These are phyloP conservation scores for Endomychus coccineus DNA, from an alignment of 2,888 invertebrate genomes.

Conservation along the genomic window DNA sequence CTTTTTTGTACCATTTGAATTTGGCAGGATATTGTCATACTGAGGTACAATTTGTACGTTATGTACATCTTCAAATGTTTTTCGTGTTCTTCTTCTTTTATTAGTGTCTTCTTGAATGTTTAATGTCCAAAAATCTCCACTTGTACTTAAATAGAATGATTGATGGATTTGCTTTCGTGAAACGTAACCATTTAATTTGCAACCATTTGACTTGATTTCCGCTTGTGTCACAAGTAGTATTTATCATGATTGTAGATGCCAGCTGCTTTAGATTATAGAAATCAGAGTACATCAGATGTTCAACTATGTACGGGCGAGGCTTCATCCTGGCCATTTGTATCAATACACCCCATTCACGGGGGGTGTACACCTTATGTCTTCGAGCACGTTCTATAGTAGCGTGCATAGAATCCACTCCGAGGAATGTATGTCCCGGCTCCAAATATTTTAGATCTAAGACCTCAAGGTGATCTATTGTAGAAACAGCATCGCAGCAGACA, in stretches of 20 bases:
- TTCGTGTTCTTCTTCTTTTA: too few species aligned
- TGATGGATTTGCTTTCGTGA: background rate
- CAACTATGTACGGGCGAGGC: background rate
- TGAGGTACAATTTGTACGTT: background rate
- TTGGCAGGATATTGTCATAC: background rate
- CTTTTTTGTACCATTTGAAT: background rate
- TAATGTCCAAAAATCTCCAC: too few species aligned
- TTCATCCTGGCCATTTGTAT: background rate
- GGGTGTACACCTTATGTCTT: constrained; percentile 15
- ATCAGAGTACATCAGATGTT: constrained; percentile 1
- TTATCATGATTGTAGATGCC: background rate
- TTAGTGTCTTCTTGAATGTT: too few species aligned
- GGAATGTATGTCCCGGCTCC: constrained; percentile 18
- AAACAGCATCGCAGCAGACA: constrained; percentile 16
- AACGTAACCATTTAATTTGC: constrained; percentile 1
- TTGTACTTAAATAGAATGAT: background rate
- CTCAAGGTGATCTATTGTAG: constrained; percentile 15
- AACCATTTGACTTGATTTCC: background rate
- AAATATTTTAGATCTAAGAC: constrained; percentile 18
- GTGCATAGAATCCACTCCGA: constrained; percentile 14
- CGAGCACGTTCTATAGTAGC: constrained; percentile 19
- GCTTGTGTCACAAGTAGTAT: background rate
- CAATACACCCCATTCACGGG: constrained; percentile 1
- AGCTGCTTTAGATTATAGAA: background rate
- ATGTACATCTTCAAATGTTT: too few species aligned